Percentiles rank a stretch among this genome's conserved stretches.
phyloP scores from a whole-genome alignment of 1,140 invertebrate species.

The Phthorimaea operculella region DNA sequence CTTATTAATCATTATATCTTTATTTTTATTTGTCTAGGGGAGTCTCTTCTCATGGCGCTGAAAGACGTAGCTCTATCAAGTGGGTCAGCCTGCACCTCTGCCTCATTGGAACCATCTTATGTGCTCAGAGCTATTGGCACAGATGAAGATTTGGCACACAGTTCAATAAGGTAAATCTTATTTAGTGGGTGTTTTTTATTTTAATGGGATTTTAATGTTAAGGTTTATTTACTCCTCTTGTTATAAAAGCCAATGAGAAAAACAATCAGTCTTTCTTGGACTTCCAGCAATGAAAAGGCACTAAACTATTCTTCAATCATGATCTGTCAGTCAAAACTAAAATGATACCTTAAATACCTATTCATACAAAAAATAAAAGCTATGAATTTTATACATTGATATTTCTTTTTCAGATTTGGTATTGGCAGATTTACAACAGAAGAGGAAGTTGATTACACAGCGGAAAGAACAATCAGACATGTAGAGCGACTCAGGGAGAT shows the following conservation, averaged over 20 bases:
- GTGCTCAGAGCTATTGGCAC: slow-evolving; percentile 97
- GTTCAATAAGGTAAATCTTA: slow-evolving; percentile 87
- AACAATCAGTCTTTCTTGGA: no score
- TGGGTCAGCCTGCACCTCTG: slow-evolving; percentile 97
- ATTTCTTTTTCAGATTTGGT: slow-evolving; percentile 81
- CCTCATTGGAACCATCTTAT: slow-evolving; percentile 98
- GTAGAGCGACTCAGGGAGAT: slow-evolving; percentile 93
- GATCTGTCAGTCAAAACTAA: no score
- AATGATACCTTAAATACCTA: no score
- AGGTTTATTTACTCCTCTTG: no score
- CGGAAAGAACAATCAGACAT: slow-evolving; percentile 89
- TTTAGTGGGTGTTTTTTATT: neutral
- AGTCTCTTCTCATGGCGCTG: slow-evolving; percentile 96
- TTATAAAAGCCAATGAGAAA: no score
- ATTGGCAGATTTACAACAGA: slow-evolving; percentile 97
- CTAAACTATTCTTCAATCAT: no score
- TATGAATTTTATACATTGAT: no score
- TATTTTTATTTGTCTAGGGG: slow-evolving; percentile 65
- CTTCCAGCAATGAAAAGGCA: no score
- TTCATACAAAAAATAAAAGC: no score
- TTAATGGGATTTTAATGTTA: neutral
- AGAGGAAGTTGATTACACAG: slow-evolving; percentile 96
- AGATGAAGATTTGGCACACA: slow-evolving; percentile 99
- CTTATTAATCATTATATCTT: no score
- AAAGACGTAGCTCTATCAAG: slow-evolving; percentile 92